These are phyloP conservation scores for Anthrax anthrax DNA, from an alignment of 2,888 invertebrate species.

Conservation along the genomic window DNA sequence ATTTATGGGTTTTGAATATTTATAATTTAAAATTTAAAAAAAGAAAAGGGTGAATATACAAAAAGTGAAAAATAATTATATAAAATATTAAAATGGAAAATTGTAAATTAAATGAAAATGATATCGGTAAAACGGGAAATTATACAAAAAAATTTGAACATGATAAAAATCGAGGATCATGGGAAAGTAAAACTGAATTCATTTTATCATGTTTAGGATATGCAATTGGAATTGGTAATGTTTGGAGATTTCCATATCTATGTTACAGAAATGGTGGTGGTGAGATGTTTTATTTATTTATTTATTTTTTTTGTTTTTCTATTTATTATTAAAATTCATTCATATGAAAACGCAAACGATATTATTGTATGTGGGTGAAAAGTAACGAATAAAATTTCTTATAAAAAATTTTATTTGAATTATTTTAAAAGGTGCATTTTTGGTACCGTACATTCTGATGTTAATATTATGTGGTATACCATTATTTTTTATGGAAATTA, in stretches of 20 bases:
- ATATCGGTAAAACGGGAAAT: background rate
- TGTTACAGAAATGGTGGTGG: slow-evolving; percentile 79
- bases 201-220: slow-evolving; percentile 69
- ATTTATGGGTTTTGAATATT: too few relatives aligned
- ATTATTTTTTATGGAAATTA: slow-evolving; percentile 74
- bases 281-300: slow-evolving; percentile 15
- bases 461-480: slow-evolving; percentile 72
- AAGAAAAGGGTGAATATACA: too few relatives aligned
- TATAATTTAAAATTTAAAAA: too few relatives aligned
- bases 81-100: background rate
- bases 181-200: slow-evolving; percentile 64
- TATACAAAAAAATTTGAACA: slow-evolving; percentile 12
- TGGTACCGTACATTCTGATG: slow-evolving; percentile 74
- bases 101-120: background rate
- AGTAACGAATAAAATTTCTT: too few relatives aligned
- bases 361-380: too few relatives aligned
- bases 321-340: too few relatives aligned
- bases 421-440: slow-evolving; percentile 47
- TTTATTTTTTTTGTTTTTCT: too few relatives aligned
- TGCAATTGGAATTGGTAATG: slow-evolving; percentile 73
- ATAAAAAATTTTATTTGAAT: too few relatives aligned
- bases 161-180: slow-evolving; percentile 42
- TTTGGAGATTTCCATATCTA: slow-evolving; percentile 76
- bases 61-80: too few relatives aligned
- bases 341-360: too few relatives aligned